Evolutionary conservation across 2,113 vertebrate species (phyloP).

Genomic region (Chamaetylas fuelleborni): DNA sequence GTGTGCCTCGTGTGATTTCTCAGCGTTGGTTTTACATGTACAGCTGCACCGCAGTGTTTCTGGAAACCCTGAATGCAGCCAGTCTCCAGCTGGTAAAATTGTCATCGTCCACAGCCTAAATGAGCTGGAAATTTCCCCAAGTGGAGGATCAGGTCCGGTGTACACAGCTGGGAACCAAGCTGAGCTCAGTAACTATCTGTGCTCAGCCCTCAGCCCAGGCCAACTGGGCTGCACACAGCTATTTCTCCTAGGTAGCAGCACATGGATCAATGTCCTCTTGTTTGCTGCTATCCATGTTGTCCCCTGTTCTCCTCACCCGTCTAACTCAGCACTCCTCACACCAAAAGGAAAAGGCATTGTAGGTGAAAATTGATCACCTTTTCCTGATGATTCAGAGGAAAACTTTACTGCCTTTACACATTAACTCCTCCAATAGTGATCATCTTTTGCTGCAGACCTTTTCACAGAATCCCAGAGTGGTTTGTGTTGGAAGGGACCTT

Average conservation of each 20-base stretch:
- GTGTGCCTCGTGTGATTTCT: background rate
- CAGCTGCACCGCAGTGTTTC: background rate
- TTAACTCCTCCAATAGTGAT: background rate
- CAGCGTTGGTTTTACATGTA: background rate
- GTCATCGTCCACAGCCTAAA: background rate
- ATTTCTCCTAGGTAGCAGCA: background rate
- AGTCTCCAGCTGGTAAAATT: conserved; percentile 41
- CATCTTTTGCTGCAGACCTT: background rate
- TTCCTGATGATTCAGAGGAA: background rate
- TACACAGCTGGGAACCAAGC: conserved; percentile 53
- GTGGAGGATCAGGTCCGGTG: conserved; percentile 27
- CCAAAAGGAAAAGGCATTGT: background rate
- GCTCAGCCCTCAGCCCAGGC: background rate
- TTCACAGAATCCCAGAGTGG: background rate
- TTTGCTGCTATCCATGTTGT: background rate
- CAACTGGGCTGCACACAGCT: background rate
- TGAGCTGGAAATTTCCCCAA: conserved; percentile 8
- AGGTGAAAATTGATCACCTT: background rate
- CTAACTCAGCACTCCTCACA: background rate
- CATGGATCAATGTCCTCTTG: background rate
- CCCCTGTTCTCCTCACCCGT: background rate
- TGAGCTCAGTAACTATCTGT: conserved; percentile 22
- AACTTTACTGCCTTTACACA: background rate
- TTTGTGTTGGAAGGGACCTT: background rate
- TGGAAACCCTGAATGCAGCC: background rate